Percentiles rank a stretch among this genome's conserved stretches.
Evolutionary conservation across 2,113 vertebrate genomes (phyloP).

Genomic region (Apteryx owenii): DNA sequence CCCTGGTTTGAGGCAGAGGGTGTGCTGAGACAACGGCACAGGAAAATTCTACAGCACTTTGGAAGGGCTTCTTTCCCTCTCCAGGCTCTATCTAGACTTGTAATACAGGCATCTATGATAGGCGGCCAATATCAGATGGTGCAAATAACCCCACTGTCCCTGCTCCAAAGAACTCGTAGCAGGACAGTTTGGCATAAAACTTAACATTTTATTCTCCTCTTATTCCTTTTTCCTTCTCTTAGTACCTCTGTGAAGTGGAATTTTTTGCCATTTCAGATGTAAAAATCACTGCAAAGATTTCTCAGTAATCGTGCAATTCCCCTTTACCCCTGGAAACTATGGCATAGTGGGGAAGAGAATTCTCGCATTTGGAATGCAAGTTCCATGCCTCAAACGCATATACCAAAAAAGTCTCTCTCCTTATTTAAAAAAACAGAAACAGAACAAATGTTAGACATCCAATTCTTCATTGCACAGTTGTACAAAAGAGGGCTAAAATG

Average conservation of each 20-base stretch:
- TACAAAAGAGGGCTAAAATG: not conserved
- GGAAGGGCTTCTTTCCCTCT: not conserved
- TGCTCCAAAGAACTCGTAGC: not conserved
- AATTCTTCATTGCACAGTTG: not conserved
- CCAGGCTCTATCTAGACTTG: not conserved
- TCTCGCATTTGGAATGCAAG: not conserved
- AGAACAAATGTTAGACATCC: not conserved
- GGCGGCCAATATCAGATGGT: not conserved
- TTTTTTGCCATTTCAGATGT: not conserved
- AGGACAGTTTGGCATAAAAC: not conserved
- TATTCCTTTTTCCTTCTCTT: not conserved
- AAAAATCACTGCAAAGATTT: not conserved
- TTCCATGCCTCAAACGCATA: not conserved
- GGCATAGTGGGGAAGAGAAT: not conserved
- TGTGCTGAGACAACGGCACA: not conserved
- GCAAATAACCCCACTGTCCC: not conserved
- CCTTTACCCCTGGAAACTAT: not conserved
- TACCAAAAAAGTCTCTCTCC: not conserved
- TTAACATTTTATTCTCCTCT: not conserved
- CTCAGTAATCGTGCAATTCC: not conserved
- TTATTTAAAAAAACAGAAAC: not conserved
- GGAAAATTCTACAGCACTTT: not conserved
- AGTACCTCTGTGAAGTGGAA: not conserved
- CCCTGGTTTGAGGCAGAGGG: not conserved
- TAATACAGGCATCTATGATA: not conserved